phyloP scores from a whole-genome alignment of 2,797 vertebrate species.

The Antennarius maculatus region DNA sequence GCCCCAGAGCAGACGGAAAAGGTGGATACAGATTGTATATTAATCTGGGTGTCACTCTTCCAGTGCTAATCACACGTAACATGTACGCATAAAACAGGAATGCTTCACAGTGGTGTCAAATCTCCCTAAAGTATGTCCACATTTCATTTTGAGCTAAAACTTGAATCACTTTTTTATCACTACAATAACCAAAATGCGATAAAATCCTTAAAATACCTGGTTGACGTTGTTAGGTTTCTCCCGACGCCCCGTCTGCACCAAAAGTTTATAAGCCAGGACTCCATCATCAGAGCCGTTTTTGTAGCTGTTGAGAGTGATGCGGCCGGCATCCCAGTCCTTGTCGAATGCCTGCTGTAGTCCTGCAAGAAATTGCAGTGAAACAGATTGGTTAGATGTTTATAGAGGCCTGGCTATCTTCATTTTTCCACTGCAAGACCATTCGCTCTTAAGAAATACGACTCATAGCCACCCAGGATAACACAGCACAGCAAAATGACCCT shows the following conservation, averaged over 20 bases:
- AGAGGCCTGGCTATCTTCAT: conserved; percentile 46
- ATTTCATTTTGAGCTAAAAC: neutral
- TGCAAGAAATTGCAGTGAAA: conserved; percentile 67
- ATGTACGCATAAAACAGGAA: conserved; percentile 7
- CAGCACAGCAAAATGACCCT: conserved; percentile 46
- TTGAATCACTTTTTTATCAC: neutral
- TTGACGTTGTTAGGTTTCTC: conserved; percentile 93
- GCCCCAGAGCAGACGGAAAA: conserved; percentile 31
- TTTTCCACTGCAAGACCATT: conserved; percentile 10
- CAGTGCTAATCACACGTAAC: conserved; percentile 18
- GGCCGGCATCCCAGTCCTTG: conserved; percentile 91
- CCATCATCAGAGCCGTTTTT: conserved; percentile 94
- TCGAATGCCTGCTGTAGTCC: conserved; percentile 96
- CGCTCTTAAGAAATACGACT: conserved; percentile 33
- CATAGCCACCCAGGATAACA: conserved; percentile 36
- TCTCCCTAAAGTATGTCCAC: conserved; percentile 4
- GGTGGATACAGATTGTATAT: conserved; percentile 36
- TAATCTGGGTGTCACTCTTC: conserved; percentile 56
- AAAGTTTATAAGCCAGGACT: conserved; percentile 94
- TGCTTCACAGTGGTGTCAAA: neutral
- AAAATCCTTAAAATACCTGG: conserved; percentile 80
- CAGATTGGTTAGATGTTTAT: conserved; percentile 40
- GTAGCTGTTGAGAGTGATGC: conserved; percentile 90
- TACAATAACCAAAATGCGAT: neutral
- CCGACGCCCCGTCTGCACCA: conserved; percentile 93